Conservation (phyloP, 2,113 vertebrate genomes). For the Ctenodactylus gundi region DNA sequence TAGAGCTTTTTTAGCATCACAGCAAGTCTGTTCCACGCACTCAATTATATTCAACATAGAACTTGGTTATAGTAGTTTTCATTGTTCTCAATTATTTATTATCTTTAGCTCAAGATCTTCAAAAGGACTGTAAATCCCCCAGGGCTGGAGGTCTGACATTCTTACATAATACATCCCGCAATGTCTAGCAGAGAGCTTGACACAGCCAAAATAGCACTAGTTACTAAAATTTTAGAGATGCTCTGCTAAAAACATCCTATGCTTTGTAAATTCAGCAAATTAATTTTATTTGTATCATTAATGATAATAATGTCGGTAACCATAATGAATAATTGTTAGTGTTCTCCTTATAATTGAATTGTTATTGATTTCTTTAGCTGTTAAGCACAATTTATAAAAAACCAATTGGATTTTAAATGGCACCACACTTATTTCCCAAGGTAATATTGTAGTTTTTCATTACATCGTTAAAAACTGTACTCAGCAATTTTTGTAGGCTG, state of each 20-base stretch:
- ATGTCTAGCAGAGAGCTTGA: background rate
- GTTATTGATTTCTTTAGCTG: conserved; percentile 49
- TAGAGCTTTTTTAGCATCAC: background rate
- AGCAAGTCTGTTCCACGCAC: background rate
- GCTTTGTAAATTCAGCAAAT: conserved; percentile 1
- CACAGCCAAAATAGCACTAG: background rate
- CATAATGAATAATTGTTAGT: conserved; percentile 22
- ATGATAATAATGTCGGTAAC: background rate
- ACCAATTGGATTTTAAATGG: conserved; percentile 6
- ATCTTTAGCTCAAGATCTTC: background rate
- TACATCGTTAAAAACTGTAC: background rate
- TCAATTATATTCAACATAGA: background rate
- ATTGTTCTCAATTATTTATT: background rate
- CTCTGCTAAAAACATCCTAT: background rate
- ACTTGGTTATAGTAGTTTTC: background rate
- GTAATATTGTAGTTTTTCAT: conserved; percentile 35
- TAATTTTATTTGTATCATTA: background rate
- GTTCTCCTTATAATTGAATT: conserved; percentile 29
- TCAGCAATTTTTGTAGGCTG: conserved; percentile 55
- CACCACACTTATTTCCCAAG: background rate
- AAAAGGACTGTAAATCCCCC: background rate
- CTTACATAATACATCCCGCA: background rate
- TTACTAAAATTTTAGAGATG: background rate
- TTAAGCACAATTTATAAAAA: conserved; percentile 49
- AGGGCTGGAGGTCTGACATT: background rate